Evolutionary conservation across 2,797 vertebrate genomes (phyloP), one percentile per base, ranked within the genome.

Genomic region (Psittacula derbiana): DNA sequence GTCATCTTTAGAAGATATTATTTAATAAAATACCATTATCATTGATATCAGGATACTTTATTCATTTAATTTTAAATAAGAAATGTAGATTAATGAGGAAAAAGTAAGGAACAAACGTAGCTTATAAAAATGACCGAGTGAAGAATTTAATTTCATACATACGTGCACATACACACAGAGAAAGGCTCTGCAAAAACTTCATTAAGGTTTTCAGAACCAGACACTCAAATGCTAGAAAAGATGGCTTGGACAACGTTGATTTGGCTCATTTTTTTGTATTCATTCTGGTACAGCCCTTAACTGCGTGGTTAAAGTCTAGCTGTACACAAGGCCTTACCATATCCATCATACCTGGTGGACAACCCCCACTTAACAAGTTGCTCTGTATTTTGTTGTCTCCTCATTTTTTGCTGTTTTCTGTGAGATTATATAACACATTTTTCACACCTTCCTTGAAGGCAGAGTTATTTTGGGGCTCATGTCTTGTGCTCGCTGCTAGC

Each of bases 51-150:
- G 44, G 27, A 89, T 81, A 75, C 6, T 87, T 86, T 58, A 66
- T 58, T 12, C 11, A 72, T 92, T 91, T 78, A 57, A 53, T 96
- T 95, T 93, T 47, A 91, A 93, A 78, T 83, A 91, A 92, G 52
- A 91, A 88, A 80, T 46, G 25, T 72, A 86, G 57, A 72, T 72
- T 78, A 88, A 92, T 66, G 73, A 91, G 18, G 62, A 80, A 90
- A 89, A 93, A 83, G 11, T 61, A 80, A 90, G 82, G 33, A 72
- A 90, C 41, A 93, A 66, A 83, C 80, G 53, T 53, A 80, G 27
- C 72, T 92, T 92, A 53, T 69, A 75, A 84, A 88, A 93, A 81
- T 58, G n/a, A 61, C 55, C 4, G 4, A 86, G 33, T 47, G 40
- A 92, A 88, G 40, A 40, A 55, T 73, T 90, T 88, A 3, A 72